These are phyloP conservation scores for Hydrotaea diabolus DNA, from an alignment of 2,888 invertebrate species.

Conservation along the genomic window DNA sequence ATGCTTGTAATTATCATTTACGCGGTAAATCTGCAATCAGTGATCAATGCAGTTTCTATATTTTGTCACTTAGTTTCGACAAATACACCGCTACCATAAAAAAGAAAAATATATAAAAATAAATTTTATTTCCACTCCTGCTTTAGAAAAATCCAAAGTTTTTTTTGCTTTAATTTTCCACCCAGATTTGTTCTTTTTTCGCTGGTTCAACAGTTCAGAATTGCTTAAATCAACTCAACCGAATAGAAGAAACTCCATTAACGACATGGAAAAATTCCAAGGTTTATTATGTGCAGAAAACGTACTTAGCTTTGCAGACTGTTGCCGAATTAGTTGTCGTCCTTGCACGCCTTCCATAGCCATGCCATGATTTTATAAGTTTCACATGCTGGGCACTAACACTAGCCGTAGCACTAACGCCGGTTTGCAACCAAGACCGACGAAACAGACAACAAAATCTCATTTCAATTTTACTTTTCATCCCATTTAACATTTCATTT, in stretches of 20 bases:
- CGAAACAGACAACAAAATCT: constrained; percentile 37
- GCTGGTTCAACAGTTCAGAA: constrained; percentile 13
- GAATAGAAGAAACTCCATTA: not conserved
- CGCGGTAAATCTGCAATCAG: too few species aligned
- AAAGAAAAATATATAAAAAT: not conserved
- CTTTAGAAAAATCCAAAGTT: not conserved
- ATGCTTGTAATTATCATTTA: too few species aligned
- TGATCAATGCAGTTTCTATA: too few species aligned
- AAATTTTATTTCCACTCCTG: not conserved
- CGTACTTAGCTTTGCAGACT: constrained; percentile 11
- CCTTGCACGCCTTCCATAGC: not conserved
- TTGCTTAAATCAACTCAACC: constrained; percentile 22
- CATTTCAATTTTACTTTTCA: constrained; percentile 60
- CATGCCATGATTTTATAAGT: constrained; percentile 6
- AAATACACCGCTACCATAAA: too few species aligned
- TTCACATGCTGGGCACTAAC: constrained; percentile 11
- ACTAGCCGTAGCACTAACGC: not conserved
- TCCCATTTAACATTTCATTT: constrained; percentile 63
- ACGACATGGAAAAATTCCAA: constrained; percentile 31
- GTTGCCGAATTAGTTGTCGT: not conserved
- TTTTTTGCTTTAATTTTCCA: not conserved
- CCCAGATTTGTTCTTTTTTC: not conserved
- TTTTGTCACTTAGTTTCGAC: too few species aligned
- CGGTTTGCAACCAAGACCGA: not conserved
- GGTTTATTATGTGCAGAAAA: constrained; percentile 51